Evolutionary conservation across 1,140 invertebrate genomes (phyloP).

Genomic region (Oncopeltus fasciatus): DNA sequence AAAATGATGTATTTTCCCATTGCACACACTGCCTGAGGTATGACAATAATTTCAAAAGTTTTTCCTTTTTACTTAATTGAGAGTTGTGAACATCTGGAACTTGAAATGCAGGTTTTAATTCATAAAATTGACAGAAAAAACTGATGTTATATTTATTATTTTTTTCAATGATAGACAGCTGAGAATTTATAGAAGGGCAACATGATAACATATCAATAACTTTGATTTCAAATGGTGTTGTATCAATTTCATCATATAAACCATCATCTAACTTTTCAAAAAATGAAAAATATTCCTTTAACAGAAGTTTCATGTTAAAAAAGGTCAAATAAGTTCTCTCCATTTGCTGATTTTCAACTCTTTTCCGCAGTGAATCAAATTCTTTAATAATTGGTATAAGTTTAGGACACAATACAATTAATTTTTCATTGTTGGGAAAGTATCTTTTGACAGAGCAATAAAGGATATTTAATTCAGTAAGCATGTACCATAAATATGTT

Average conservation of each 20-base stretch:
- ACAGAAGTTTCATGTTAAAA: neutral
- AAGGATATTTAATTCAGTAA: neutral
- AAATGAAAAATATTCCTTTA: neutral
- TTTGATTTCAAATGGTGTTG: neutral
- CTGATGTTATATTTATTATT: neutral
- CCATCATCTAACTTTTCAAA: neutral
- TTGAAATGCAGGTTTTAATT: constrained; percentile 1
- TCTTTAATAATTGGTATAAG: neutral
- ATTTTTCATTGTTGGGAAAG: neutral
- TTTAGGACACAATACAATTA: neutral
- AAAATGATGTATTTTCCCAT: neutral
- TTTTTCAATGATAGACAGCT: neutral
- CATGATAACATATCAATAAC: neutral
- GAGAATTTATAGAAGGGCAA: constrained; percentile 1
- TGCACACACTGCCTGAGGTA: neutral
- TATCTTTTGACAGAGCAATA: neutral
- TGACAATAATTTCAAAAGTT: neutral
- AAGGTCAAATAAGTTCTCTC: neutral
- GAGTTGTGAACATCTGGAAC: neutral
- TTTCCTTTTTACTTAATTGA: neutral
- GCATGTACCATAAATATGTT: neutral
- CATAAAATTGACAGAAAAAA: neutral
- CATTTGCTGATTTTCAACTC: neutral
- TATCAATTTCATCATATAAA: neutral
- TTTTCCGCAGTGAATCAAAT: neutral